Evolutionary conservation across 1,140 invertebrate species (phyloP).

Genomic region (Diachasma alloeum): DNA sequence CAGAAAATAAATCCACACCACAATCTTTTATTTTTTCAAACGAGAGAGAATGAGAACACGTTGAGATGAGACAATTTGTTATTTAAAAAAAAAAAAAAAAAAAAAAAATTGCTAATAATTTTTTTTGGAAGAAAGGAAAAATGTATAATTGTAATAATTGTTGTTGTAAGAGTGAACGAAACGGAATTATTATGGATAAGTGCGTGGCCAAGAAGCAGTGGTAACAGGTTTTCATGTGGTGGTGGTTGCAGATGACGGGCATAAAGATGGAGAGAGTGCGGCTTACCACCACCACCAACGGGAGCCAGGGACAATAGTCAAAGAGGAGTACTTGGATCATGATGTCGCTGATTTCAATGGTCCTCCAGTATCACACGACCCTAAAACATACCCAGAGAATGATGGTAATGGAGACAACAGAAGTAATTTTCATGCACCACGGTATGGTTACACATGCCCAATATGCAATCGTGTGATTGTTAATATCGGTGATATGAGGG

Average conservation of each 20-base stretch:
- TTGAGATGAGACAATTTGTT: neutral
- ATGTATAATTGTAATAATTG: slow-evolving; percentile 1
- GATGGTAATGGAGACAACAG: slow-evolving; percentile 47
- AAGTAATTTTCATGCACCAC: slow-evolving; percentile 37
- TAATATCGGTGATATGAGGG: slow-evolving; percentile 72
- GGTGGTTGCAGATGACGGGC: slow-evolving; percentile 65
- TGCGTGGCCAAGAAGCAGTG: slow-evolving; percentile 47
- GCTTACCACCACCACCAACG: slow-evolving; percentile 62
- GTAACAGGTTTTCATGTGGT: slow-evolving; percentile 62
- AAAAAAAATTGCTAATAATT: no score
- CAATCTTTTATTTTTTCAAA: no score
- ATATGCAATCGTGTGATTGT: slow-evolving; percentile 73
- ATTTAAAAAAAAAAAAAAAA: neutral
- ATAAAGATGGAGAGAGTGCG: slow-evolving; percentile 57
- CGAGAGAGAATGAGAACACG: no score
- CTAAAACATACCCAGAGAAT: neutral
- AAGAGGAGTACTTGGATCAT: slow-evolving; percentile 5
- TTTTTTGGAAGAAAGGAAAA: neutral
- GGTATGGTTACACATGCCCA: slow-evolving; percentile 68
- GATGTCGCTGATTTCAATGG: neutral
- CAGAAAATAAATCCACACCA: no score
- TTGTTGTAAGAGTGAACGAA: slow-evolving; percentile 5
- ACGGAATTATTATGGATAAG: slow-evolving; percentile 26
- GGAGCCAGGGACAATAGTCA: slow-evolving; percentile 27
- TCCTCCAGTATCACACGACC: neutral